A percentile compares a stretch with the other conserved stretches of the same genome.
Conservation (phyloP, 1,140 invertebrate species). For the Magallana ariakensis region DNA sequence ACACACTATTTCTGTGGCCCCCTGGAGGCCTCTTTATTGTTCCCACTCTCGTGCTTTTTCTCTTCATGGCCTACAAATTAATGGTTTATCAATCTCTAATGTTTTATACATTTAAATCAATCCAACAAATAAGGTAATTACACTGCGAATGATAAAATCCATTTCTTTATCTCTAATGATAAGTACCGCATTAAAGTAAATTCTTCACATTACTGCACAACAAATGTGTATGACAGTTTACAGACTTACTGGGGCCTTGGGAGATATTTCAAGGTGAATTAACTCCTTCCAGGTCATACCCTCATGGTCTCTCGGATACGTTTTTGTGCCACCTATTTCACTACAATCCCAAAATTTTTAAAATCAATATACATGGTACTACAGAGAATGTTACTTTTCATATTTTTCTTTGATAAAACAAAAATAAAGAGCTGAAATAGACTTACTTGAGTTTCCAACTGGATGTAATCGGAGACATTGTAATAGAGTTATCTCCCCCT, state of each 20-base stretch:
- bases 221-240: not conserved
- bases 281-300: constrained; percentile 38
- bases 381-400: too few relatives aligned
- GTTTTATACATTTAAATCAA: too few relatives aligned
- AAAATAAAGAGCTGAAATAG: too few relatives aligned
- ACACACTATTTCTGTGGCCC: constrained; percentile 12
- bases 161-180: too few relatives aligned
- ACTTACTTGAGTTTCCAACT: constrained; percentile 74
- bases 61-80: not conserved
- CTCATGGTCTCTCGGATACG: constrained; percentile 14
- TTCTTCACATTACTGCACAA: too few relatives aligned
- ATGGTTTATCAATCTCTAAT: not conserved
- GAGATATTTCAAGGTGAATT: constrained; percentile 24
- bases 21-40: not conserved
- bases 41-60: not conserved
- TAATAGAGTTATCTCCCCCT: constrained; percentile 46
- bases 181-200: too few relatives aligned
- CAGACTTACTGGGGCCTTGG: constrained; percentile 6
- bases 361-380: too few relatives aligned
- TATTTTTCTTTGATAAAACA: too few relatives aligned
- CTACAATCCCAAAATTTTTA: not conserved
- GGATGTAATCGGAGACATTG: constrained; percentile 72
- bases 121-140: too few relatives aligned
- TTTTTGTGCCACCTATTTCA: constrained; percentile 32
- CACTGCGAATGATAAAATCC: too few relatives aligned